A percentile compares a stretch with the other conserved stretches of the same genome.
These are phyloP conservation scores for Choristoneura rosaceana DNA, from an alignment of 2,888 invertebrate genomes.

Conservation along the genomic window DNA sequence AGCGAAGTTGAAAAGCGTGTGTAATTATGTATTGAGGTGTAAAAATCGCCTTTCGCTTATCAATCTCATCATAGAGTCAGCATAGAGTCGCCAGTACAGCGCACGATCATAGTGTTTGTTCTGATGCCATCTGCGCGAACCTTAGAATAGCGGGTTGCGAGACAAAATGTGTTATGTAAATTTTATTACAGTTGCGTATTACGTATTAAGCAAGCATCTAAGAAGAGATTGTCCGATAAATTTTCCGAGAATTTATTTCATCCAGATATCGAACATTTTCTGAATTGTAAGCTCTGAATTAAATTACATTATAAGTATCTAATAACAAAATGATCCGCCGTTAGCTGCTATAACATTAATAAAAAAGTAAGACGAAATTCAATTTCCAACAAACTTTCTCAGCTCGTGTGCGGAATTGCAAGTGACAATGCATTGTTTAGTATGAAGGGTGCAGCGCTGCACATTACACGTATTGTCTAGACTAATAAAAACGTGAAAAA, in stretches of 20 bases:
- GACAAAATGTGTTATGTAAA: constrained; percentile 36
- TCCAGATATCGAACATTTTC: too few relatives aligned
- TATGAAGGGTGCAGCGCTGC: constrained; percentile 20
- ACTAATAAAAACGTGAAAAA: constrained; percentile 27
- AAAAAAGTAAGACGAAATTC: background rate
- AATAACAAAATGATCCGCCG: too few relatives aligned
- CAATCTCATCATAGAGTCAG: constrained; percentile 2
- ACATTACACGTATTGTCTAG: constrained; percentile 29
- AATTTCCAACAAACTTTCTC: background rate
- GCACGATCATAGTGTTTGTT: constrained; percentile 43
- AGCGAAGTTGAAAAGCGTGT: background rate
- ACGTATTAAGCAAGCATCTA: background rate
- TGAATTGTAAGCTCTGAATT: too few relatives aligned
- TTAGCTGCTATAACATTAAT: background rate
- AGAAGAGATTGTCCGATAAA: background rate
- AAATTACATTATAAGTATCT: too few relatives aligned
- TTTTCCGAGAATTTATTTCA: background rate
- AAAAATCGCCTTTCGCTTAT: constrained; percentile 10
- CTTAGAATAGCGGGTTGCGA: constrained; percentile 36
- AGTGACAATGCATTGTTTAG: constrained; percentile 22
- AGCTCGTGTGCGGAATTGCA: constrained; percentile 19
- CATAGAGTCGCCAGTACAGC: constrained; percentile 21
- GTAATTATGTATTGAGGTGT: background rate
- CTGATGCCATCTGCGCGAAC: constrained; percentile 62
- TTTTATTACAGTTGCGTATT: constrained; percentile 32